phyloP scores from a whole-genome alignment of 2,113 vertebrate genomes.

The Chloropsis cyanopogon region DNA sequence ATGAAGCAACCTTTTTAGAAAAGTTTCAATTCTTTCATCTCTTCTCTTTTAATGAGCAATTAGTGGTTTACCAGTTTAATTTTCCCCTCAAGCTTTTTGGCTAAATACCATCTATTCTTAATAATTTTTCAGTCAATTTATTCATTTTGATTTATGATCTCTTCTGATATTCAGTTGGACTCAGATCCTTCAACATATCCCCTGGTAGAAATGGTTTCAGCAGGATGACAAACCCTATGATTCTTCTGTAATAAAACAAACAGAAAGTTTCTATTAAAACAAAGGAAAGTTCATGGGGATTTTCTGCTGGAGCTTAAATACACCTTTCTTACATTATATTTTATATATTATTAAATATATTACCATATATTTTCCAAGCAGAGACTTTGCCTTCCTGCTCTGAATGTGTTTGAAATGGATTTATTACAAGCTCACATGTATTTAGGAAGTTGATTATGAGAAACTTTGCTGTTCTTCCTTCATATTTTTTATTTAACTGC shows the following conservation, averaged over 20 bases:
- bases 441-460: not conserved
- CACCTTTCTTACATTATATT: not conserved
- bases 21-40: not conserved
- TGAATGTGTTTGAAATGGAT: not conserved
- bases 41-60: not conserved
- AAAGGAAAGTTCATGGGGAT: not conserved
- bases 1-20: not conserved
- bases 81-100: not conserved
- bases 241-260: not conserved
- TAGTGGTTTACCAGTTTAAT: not conserved
- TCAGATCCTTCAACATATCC: not conserved
- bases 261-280: not conserved
- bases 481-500: not conserved
- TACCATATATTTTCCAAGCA: not conserved
- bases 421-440: not conserved
- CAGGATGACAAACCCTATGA: not conserved
- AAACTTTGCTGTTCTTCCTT: not conserved
- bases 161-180: not conserved
- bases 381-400: not conserved
- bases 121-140: not conserved
- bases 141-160: not conserved
- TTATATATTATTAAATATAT: too few species aligned
- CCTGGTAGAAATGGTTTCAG: not conserved
- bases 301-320: not conserved
- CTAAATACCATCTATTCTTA: not conserved